Evolutionary conservation across 2,113 vertebrate species (phyloP), one percentile per base, ranked within the genome.

Genomic region (Callocephalon fimbriatum): DNA sequence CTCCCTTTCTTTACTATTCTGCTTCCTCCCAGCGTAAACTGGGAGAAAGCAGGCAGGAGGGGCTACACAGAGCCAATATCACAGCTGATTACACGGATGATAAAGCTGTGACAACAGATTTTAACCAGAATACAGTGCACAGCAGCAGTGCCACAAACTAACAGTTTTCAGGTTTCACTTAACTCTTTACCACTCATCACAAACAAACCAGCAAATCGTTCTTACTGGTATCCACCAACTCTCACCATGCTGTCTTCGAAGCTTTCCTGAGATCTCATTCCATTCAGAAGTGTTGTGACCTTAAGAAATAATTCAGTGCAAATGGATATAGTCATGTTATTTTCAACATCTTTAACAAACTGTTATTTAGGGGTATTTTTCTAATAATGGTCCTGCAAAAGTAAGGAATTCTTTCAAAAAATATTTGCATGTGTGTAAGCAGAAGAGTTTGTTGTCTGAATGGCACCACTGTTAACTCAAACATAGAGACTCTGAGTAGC

Each of bases 81-180:
- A 82, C 91, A 97, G 79, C 88, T 96, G 87, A 97, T 95, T 95
- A 93, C 73, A 96, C 1, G 38, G 91, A 80, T 92, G 90, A 96
- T 70, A 95, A 75, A 95, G 80, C 96, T 95, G 71, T 78, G 68
- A 93, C 93, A 90, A 72, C 35, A 91, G 62, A 91, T 88, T 97
- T 91, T 76, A 92, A 86, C 45, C 81, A 93, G 86, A 86, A 94
- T 86, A 71, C 59, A 68, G 51, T 6, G 0, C 5, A 10, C 65
- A 90, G 74, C 62, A 78, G 67, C 78, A 80, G 47, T 22, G 51
- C 32, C 86, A 50, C 74, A 87, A 90, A 79, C 45, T 5, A 48
- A 62, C 25, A 45, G 45, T 35, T 63, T 76, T n/a, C 62, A 56
- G 56, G 40, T 79, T 89, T 67, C 35, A 11, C 38, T 97, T 95